Base-by-base conservation (phyloP, 2,888 invertebrate species). In the Agriotes lineatus region DNA sequence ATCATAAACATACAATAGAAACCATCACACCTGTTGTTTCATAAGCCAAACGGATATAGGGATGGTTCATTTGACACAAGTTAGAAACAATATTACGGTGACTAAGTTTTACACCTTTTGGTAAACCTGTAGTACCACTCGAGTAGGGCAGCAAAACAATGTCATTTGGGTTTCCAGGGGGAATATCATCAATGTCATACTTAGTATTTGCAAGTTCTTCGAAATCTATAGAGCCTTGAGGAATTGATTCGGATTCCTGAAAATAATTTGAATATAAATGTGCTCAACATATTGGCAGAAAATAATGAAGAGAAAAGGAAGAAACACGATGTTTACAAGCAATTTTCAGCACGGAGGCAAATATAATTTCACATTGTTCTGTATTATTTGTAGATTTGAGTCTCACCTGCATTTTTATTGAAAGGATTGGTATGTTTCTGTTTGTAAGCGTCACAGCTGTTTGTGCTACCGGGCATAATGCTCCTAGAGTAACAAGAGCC, bases 91-190 rank as follows among this genome's bases (percentile, higher is more conserved):
- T 71, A 82, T 89, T 89, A 30, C 78, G 83, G 80, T 92, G 89
- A 0, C 90, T 87, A 0, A 93, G 84, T 76, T 89, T 86, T 0
- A 93, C 93, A 1, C 92, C 93, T 85, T 94, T 94, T 0, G 93
- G 91, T 57, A 92, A 71, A 0, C 96, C 96, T 0, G 95, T 96
- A 0, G 96, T 96, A 0, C 94, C 94, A 81, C 95, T 95, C 1
- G 95, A 95, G 82, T 93, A 96, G 0, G 94, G 95, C 77, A 96
- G 84, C 33, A 92, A 83, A 0, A 88, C 88, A 5, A 90, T 81
- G 74, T 93, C 92, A 10, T 90, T 86, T 1, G 86, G 80, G 52
- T 80, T 83, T 68, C 86, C 81, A 35, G 86, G 75, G 48, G 82
- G 80, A 66, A 86, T 85, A 74, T 90, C 88, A 2, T 87, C 82